A percentile compares a stretch with the other conserved stretches of the same genome.
Conservation (phyloP, 2,113 vertebrate species). For the Bettongia penicillata region DNA sequence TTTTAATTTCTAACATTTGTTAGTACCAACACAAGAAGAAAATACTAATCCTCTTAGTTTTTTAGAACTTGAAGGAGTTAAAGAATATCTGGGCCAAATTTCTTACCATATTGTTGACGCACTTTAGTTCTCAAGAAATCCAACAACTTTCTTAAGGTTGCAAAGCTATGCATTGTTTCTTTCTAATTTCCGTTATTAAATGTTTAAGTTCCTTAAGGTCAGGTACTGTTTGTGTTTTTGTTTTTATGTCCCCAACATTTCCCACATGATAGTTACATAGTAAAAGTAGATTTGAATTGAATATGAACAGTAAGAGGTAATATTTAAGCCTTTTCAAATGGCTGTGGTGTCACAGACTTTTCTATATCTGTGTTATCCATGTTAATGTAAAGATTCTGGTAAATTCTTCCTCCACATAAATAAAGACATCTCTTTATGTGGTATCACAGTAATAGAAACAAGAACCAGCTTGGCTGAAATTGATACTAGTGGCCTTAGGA, state of each 20-base stretch:
- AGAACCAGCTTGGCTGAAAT: not conserved
- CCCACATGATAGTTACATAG: not conserved
- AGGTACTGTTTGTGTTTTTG: not conserved
- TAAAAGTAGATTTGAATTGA: not conserved
- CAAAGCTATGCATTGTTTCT: not conserved
- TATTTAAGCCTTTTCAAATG: not conserved
- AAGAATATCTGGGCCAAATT: not conserved
- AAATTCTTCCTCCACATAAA: not conserved
- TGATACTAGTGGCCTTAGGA: not conserved
- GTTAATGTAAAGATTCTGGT: not conserved
- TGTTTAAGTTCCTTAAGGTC: not conserved
- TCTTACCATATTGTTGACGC: not conserved
- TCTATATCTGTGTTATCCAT: not conserved
- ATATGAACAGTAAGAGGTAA: not conserved
- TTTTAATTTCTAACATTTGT: not conserved
- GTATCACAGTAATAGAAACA: not conserved
- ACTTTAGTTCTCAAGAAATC: not conserved
- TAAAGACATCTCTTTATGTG: not conserved
- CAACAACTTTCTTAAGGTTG: not conserved
- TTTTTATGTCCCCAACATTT: not conserved
- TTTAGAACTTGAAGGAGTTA: not conserved
- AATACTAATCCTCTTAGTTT: not conserved
- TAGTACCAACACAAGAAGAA: not conserved
- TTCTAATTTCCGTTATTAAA: not conserved
- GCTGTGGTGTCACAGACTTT: not conserved